phyloP scores from a whole-genome alignment of 2,888 invertebrate species.

The Heliconius aoede region DNA sequence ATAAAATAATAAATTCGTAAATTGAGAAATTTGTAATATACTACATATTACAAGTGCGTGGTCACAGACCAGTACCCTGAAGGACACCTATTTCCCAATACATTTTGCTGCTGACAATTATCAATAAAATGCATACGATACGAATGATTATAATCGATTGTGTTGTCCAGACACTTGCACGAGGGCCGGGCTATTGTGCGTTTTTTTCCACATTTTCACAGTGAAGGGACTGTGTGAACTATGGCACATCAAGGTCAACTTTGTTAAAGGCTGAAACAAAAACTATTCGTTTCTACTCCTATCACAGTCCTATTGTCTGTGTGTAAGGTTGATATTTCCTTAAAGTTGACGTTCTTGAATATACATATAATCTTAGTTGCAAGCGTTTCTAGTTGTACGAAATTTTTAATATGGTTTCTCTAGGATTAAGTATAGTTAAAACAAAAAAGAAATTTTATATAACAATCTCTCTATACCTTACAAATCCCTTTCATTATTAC shows the following conservation, averaged over 20 bases:
- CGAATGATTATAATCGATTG: slow-evolving; percentile 78
- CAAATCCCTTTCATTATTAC: too few species aligned
- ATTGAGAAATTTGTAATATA: slow-evolving; percentile 21
- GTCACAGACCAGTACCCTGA: slow-evolving; percentile 62
- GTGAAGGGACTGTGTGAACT: slow-evolving; percentile 83
- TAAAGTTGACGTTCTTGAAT: slow-evolving; percentile 28
- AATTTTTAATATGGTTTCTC: not conserved
- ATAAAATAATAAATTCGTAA: slow-evolving; percentile 7
- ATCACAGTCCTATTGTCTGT: slow-evolving; percentile 38
- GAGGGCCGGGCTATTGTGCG: slow-evolving; percentile 75
- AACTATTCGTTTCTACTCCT: slow-evolving; percentile 41
- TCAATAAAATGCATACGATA: slow-evolving; percentile 79
- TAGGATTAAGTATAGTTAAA: not conserved
- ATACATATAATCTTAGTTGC: slow-evolving; percentile 31
- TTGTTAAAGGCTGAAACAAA: slow-evolving; percentile 69
- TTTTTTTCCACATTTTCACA: slow-evolving; percentile 79
- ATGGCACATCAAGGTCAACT: slow-evolving; percentile 74
- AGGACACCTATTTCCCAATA: slow-evolving; percentile 70
- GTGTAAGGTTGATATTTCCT: slow-evolving; percentile 45
- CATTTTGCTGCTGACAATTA: slow-evolving; percentile 73
- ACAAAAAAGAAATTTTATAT: not conserved
- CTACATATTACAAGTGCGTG: slow-evolving; percentile 34
- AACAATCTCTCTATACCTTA: not conserved
- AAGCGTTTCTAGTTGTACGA: slow-evolving; percentile 12
- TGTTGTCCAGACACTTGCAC: slow-evolving; percentile 71